Conservation (phyloP, 1,140 invertebrate species). For the Harpegnathos saltator region DNA sequence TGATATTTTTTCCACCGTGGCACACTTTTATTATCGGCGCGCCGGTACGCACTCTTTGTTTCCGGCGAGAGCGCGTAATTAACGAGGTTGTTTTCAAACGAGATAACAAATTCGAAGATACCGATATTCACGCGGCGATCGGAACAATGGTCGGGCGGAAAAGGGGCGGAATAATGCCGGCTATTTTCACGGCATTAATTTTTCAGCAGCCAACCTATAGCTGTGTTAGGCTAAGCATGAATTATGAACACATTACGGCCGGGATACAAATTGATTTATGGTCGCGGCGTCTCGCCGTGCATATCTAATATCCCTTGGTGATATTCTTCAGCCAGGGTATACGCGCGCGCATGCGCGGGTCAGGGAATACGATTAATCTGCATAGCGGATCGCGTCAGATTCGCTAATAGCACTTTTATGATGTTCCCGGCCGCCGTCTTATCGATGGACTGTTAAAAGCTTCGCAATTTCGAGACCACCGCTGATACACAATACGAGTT, state of each 20-base stretch:
- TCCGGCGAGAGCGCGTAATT: slow-evolving; percentile 21
- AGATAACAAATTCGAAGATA: slow-evolving; percentile 56
- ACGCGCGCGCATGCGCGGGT: slow-evolving; percentile 36
- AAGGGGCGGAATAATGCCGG: slow-evolving; percentile 53
- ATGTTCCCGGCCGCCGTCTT: slow-evolving; percentile 55
- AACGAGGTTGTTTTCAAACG: slow-evolving; percentile 34
- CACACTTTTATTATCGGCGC: slow-evolving; percentile 8
- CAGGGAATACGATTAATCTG: slow-evolving; percentile 79
- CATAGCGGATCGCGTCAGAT: slow-evolving; percentile 75
- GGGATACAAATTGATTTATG: slow-evolving; percentile 85
- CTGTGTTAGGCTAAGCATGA: slow-evolving; percentile 82
- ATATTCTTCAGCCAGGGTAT: slow-evolving; percentile 76
- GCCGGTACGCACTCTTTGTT: background rate
- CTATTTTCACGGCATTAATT: slow-evolving; percentile 79
- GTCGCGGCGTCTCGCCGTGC: slow-evolving; percentile 76
- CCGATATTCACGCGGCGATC: slow-evolving; percentile 51
- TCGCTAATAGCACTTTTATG: slow-evolving; percentile 75
- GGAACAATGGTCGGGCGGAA: slow-evolving; percentile 57
- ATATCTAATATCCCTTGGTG: slow-evolving; percentile 80
- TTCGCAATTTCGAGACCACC: background rate
- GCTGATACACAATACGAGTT: slow-evolving; percentile 1
- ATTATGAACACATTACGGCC: slow-evolving; percentile 83
- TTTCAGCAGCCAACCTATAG: slow-evolving; percentile 75
- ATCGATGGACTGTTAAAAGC: slow-evolving; percentile 25
- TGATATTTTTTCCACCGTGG: background rate